Evolutionary conservation across 2,888 invertebrate genomes (phyloP).

Genomic region (Sylvicola fuscatus): DNA sequence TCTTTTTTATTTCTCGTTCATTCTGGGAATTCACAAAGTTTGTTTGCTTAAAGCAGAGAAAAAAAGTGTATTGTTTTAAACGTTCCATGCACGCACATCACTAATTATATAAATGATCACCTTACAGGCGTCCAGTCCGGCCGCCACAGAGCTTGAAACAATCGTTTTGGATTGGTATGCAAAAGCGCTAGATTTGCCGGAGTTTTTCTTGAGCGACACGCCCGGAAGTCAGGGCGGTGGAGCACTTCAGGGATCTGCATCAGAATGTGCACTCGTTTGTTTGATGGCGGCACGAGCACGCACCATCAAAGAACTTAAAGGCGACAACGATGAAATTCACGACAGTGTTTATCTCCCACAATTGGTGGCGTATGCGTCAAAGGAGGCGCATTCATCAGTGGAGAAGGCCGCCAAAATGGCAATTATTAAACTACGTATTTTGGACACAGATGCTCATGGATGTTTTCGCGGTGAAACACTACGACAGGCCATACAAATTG

Average conservation of each 20-base stretch:
- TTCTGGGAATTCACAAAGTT: no score
- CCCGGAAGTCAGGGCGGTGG: constrained; percentile 44
- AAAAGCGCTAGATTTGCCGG: constrained; percentile 50
- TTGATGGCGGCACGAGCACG: constrained; percentile 55
- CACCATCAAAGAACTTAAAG: constrained; percentile 45
- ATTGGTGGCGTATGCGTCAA: constrained; percentile 54
- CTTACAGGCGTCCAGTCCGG: constrained; percentile 58
- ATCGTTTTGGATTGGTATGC: constrained; percentile 71
- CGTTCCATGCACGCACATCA: neutral
- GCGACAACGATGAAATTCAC: constrained; percentile 25
- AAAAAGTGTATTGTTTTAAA: no score
- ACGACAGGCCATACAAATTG: constrained; percentile 43
- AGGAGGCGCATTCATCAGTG: constrained; percentile 54
- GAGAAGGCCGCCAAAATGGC: constrained; percentile 63
- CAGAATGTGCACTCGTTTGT: constrained; percentile 60
- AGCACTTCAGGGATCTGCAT: constrained; percentile 65
- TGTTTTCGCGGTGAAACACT: constrained; percentile 40
- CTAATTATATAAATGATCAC: neutral
- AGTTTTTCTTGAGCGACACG: constrained; percentile 33
- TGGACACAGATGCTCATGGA: constrained; percentile 49
- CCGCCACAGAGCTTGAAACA: constrained; percentile 68
- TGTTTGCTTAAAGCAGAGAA: no score
- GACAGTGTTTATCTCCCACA: constrained; percentile 56
- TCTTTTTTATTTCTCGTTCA: no score
- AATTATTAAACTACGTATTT: constrained; percentile 46